A percentile compares a stretch with the other conserved stretches of the same genome.
Evolutionary conservation across 2,888 invertebrate species (phyloP).

Genomic region (Hedychridium roseum): DNA sequence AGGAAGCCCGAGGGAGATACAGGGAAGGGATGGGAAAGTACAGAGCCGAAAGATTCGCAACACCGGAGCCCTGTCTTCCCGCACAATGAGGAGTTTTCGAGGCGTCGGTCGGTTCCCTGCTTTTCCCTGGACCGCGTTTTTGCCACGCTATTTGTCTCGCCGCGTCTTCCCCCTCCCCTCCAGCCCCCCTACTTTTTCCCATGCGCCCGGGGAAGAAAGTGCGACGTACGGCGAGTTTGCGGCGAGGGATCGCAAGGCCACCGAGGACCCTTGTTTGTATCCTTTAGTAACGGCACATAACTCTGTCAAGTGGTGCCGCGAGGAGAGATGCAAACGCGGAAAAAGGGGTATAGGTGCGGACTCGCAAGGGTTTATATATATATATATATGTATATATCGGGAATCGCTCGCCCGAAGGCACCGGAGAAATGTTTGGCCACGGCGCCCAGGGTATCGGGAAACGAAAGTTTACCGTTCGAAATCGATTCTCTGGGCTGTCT

Average conservation of each 20-base stretch:
- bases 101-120: conserved; percentile 20
- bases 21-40: background rate
- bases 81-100: conserved; percentile 38
- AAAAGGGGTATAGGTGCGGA: no score
- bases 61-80: conserved; percentile 39
- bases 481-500: conserved; percentile 5
- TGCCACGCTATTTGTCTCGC: conserved; percentile 33
- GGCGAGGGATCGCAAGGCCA: no score
- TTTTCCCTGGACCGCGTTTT: no score
- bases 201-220: no score
- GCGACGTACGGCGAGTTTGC: no score
- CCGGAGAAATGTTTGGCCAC: background rate
- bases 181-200: background rate
- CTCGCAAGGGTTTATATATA: no score
- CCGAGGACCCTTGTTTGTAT: conserved; percentile 33
- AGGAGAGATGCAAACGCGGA: no score
- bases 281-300: conserved; percentile 18
- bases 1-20: conserved; percentile 7
- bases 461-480: conserved; percentile 10
- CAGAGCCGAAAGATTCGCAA: conserved; percentile 40
- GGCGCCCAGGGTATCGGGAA: background rate
- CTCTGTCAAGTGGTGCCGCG: conserved; percentile 14
- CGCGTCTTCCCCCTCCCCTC: conserved; percentile 18
- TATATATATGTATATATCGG: no score
- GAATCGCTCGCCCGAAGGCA: background rate